Conservation (phyloP, 2,113 vertebrate genomes). For the Illadopsis cleaveri region DNA sequence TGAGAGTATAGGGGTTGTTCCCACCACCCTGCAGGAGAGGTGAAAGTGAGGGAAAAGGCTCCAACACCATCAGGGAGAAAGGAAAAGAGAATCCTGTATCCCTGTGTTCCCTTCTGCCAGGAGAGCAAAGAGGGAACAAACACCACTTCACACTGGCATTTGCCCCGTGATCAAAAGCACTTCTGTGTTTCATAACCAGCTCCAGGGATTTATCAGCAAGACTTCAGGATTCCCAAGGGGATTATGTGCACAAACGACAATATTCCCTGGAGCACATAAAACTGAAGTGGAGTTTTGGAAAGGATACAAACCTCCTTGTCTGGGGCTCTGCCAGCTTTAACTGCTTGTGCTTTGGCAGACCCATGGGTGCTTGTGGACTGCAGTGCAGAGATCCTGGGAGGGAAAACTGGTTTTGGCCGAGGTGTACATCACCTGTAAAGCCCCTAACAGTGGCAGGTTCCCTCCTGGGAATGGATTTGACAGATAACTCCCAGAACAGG, state of each 20-base stretch:
- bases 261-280: neutral
- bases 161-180: neutral
- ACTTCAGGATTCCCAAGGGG: neutral
- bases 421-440: neutral
- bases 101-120: neutral
- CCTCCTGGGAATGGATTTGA: neutral
- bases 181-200: neutral
- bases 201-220: neutral
- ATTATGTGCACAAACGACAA: neutral
- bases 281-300: neutral
- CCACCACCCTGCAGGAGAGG: fast-evolving
- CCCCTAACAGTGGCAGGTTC: neutral
- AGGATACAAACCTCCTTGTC: neutral
- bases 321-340: neutral
- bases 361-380: neutral
- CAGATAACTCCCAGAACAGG: neutral
- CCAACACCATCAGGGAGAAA: fast-evolving
- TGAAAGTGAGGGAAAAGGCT: neutral
- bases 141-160: fast-evolving
- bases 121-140: neutral
- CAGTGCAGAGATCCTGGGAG: neutral
- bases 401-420: neutral
- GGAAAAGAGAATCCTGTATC: neutral
- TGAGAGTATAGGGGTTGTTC: neutral
- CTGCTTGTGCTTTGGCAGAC: neutral